A percentile compares a stretch with the other conserved stretches of the same genome.
Conservation (phyloP, 2,113 vertebrate species). For the Apteryx mantelli region DNA sequence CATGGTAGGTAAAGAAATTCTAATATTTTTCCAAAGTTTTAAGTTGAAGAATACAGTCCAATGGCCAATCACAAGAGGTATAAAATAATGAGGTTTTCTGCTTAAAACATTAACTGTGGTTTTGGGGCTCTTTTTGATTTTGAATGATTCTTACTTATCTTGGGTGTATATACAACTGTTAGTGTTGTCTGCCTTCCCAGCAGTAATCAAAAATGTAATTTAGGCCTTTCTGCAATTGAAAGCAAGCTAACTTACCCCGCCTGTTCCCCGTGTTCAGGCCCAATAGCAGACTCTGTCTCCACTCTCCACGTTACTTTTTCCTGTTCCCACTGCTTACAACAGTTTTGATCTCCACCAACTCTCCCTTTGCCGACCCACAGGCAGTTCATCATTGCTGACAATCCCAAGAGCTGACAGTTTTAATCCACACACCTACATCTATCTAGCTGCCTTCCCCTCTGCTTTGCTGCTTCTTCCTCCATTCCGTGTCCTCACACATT, state of each 20-base stretch:
- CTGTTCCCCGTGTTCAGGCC: neutral
- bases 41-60: neutral
- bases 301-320: neutral
- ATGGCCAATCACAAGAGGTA: neutral
- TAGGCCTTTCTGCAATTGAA: neutral
- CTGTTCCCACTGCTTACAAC: neutral
- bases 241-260: neutral
- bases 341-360: neutral
- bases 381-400: neutral
- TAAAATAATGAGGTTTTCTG: neutral
- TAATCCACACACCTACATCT: neutral
- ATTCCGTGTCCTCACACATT: neutral
- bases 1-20: neutral
- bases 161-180: neutral
- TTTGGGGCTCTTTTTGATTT: neutral
- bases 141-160: neutral
- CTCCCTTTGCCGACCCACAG: neutral
- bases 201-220: neutral
- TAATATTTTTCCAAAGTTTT: neutral
- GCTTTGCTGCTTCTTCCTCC: neutral
- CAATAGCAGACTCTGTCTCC: neutral
- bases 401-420: neutral
- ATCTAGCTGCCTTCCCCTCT: neutral
- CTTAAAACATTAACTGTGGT: neutral
- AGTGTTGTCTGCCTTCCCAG: neutral